Evolutionary conservation across 1,140 invertebrate species (phyloP), one percentile per base, ranked within the genome.

Genomic region (Venustaconcha ellipsiformis): DNA sequence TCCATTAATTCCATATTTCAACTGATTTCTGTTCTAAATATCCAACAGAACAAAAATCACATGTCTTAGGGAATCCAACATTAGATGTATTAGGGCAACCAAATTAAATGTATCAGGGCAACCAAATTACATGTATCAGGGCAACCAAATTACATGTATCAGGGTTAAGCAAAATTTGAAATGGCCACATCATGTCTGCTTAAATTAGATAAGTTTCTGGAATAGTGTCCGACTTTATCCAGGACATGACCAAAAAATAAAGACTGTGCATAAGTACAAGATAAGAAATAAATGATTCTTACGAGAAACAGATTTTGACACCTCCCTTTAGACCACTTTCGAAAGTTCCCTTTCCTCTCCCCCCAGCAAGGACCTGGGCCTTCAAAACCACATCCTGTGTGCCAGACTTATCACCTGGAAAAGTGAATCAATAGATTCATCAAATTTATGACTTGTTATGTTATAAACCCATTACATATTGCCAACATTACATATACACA

Each of bases 361-460:
- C 99, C 67, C 99, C 99, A 78, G 98, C 98, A 72, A 99, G 92
- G 78, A 99, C 96, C 92, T 99, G 99, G 57, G 99, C 99, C 91
- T 99, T 99, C 3, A 99, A 94, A 6, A 99, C 99, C 91, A 98
- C 99, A 90, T 99, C 99, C 75, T 82, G 74, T 0, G 69, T 79
- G 6, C 79, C 94, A 91, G 55, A 94, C 94, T 88, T 93, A 93
- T 95, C 82, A 70, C 90, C 91, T 84, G 74, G 67, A 74, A 76
- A 68, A 74, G 57, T 56, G 70, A 64, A 23, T 20, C 56, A 69
- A 57, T 11, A 26, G n/a, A 66, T 66, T 66, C 30, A 66, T 20
- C 26, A 20, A 5, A 66, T 12, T 6, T 3, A 66, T 23, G 64
- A 66, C 20, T 60, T 37, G 8, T 37, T 23, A 37, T 37, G 4